A percentile compares a stretch with the other conserved stretches of the same genome.
Conservation (phyloP, 2,797 vertebrate species). For the Propithecus perrieri region DNA sequence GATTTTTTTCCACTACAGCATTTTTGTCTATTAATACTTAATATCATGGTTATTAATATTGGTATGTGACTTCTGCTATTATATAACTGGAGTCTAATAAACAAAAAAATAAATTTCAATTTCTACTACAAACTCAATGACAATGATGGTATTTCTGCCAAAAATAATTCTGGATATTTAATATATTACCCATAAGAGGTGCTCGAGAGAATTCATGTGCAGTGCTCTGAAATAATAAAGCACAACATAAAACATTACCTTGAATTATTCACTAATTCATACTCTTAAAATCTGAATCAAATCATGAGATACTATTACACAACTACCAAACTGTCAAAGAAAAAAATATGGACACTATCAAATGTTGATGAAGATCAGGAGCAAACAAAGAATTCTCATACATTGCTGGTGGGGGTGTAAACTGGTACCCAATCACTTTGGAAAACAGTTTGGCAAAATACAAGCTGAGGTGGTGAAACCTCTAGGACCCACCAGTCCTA, state of each 20-base stretch:
- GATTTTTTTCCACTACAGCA: not conserved
- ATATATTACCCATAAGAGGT: not conserved
- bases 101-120: not conserved
- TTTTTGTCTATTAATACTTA: not conserved
- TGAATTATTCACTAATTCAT: not conserved
- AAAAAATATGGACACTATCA: not conserved
- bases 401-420: not conserved
- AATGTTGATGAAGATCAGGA: not conserved
- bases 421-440: not conserved
- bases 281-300: constrained; percentile 10
- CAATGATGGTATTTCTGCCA: not conserved
- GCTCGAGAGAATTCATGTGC: not conserved
- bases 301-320: not conserved
- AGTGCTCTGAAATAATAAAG: not conserved
- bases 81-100: not conserved
- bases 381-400: constrained; percentile 3
- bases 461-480: not conserved
- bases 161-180: not conserved
- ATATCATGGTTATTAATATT: not conserved
- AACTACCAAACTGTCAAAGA: not conserved
- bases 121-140: not conserved
- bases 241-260: not conserved
- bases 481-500: not conserved
- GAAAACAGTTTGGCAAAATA: not conserved
- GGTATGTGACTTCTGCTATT: not conserved